These are phyloP conservation scores for Hyppa rectilinea DNA, from an alignment of 2,888 invertebrate genomes.

Conservation along the genomic window DNA sequence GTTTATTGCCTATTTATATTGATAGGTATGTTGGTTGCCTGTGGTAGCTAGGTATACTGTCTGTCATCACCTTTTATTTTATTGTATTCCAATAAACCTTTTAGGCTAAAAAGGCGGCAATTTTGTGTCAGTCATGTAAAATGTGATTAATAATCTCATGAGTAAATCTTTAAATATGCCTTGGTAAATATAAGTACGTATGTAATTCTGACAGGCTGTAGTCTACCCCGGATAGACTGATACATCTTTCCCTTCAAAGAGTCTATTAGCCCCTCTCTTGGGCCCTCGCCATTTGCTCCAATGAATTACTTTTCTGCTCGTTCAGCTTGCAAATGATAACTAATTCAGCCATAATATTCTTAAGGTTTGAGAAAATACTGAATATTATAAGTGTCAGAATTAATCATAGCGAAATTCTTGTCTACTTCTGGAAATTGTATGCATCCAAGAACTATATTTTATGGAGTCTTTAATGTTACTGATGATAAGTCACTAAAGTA, in stretches of 20 bases:
- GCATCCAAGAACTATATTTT: background rate
- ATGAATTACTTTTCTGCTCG: background rate
- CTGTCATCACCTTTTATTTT: background rate
- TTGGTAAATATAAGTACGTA: background rate
- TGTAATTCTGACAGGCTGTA: background rate
- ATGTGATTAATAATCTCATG: constrained; percentile 1
- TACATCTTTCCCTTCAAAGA: background rate
- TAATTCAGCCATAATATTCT: background rate
- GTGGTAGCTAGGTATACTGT: background rate
- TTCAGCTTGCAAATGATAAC: background rate
- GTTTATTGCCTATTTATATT: background rate
- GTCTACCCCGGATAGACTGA: background rate
- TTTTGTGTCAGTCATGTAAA: background rate
- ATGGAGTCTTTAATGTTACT: background rate
- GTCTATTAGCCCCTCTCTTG: no score
- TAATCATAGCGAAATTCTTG: background rate
- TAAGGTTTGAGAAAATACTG: background rate
- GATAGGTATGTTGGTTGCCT: background rate
- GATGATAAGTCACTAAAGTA: background rate
- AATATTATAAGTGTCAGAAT: background rate
- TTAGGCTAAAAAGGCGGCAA: background rate
- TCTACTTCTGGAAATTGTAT: background rate
- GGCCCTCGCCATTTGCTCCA: background rate
- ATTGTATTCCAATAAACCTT: background rate
- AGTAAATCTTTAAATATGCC: background rate